Percentiles rank a stretch among this genome's conserved stretches.
phyloP scores from a whole-genome alignment of 1,140 invertebrate species.

The Drosophila ohnishii region DNA sequence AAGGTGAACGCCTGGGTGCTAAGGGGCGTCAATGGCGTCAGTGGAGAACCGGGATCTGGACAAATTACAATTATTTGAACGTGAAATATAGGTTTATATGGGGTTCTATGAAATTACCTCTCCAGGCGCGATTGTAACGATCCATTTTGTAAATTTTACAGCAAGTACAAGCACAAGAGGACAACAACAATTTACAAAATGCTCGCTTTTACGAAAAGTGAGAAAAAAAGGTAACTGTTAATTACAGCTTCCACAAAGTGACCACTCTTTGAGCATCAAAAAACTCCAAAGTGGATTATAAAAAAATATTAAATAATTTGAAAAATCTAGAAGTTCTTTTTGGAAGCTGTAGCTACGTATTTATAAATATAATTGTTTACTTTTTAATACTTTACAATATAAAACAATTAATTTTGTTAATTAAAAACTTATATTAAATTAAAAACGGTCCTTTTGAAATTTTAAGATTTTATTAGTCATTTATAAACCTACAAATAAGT shows the following conservation, averaged over 20 bases:
- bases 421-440: too few relatives aligned
- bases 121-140: constrained; percentile 59
- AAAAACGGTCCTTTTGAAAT: too few relatives aligned
- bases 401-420: too few relatives aligned
- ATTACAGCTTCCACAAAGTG: constrained; percentile 12
- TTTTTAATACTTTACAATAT: too few relatives aligned
- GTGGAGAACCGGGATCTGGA: constrained; percentile 56
- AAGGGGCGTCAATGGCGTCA: constrained; percentile 59
- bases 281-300: not conserved
- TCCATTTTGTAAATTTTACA: constrained; percentile 42
- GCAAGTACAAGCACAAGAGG: constrained; percentile 16
- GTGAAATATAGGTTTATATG: not conserved
- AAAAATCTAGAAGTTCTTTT: not conserved
- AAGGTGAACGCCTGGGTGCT: constrained; percentile 46
- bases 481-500: not conserved
- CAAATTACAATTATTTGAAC: constrained; percentile 1
- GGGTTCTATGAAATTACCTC: constrained; percentile 37
- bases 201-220: not conserved
- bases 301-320: not conserved
- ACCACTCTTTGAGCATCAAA: not conserved
- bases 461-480: too few relatives aligned
- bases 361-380: too few relatives aligned
- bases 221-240: constrained; percentile 26
- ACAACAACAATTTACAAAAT: constrained; percentile 9
- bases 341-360: too few relatives aligned